A percentile compares a stretch with the other conserved stretches of the same genome.
These are phyloP conservation scores for Axea sp. DNA, from an alignment of 2,888 invertebrate genomes.

Conservation along the genomic window DNA sequence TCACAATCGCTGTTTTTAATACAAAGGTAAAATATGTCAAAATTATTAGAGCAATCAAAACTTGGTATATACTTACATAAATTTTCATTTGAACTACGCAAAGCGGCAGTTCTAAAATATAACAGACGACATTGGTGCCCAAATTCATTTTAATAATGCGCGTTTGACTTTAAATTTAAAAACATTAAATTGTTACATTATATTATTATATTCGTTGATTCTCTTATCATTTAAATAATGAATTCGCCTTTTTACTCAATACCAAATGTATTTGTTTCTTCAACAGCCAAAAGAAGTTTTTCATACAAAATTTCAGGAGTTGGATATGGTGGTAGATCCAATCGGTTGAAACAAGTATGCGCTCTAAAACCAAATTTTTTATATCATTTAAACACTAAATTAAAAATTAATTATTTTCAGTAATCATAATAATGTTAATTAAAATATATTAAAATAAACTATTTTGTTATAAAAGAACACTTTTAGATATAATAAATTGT, in stretches of 20 bases:
- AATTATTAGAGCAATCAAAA: conserved; percentile 25
- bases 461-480: no score
- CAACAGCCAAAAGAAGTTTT: conserved; percentile 94
- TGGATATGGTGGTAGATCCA: conserved; percentile 97
- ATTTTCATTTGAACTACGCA: conserved; percentile 37
- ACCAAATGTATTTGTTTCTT: conserved; percentile 97
- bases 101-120: conserved; percentile 36
- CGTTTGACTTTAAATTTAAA: conserved; percentile 26
- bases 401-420: no score
- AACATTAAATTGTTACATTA: conserved; percentile 13
- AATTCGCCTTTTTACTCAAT: conserved; percentile 85
- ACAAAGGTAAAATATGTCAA: conserved; percentile 38
- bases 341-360: conserved; percentile 98
- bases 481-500: no score
- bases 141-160: conserved; percentile 20
- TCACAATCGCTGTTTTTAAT: conserved; percentile 37
- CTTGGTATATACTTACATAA: conserved; percentile 15
- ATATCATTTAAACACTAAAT: no score
- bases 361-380: conserved; percentile 84
- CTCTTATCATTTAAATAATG: background rate
- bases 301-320: conserved; percentile 94
- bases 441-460: no score
- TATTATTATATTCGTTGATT: conserved; percentile 4
- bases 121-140: conserved; percentile 17
- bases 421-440: no score